Conservation (phyloP, 1,140 invertebrate genomes). For the Euglossa dilemma region DNA sequence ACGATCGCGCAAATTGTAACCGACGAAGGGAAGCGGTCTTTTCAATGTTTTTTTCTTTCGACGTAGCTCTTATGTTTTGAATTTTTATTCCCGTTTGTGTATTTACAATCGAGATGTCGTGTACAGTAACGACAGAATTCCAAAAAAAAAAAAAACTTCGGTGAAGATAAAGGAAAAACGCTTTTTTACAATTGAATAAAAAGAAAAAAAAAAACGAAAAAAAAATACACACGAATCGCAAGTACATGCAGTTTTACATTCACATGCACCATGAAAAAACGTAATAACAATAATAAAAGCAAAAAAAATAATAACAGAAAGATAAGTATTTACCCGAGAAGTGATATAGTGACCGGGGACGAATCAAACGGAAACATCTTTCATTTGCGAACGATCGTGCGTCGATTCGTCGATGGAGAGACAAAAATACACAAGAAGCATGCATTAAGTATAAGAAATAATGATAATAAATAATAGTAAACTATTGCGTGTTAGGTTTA, state of each 20-base stretch:
- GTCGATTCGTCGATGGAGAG: constrained; percentile 55
- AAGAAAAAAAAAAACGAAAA: neutral
- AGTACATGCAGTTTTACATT: constrained; percentile 22
- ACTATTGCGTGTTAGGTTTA: constrained; percentile 75
- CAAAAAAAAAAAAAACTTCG: neutral
- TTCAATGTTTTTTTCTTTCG: constrained; percentile 5
- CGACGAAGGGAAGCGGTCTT: neutral
- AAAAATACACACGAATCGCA: neutral
- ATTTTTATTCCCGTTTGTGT: constrained; percentile 6
- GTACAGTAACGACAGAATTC: constrained; percentile 1
- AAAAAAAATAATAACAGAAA: no score
- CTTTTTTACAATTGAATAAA: constrained; percentile 31
- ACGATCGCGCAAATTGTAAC: constrained; percentile 10
- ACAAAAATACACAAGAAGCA: constrained; percentile 59
- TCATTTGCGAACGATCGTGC: constrained; percentile 38
- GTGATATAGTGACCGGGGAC: neutral
- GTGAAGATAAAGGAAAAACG: neutral
- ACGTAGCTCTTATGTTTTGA: constrained; percentile 6
- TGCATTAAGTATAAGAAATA: constrained; percentile 72
- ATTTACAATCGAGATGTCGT: neutral
- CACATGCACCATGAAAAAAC: neutral
- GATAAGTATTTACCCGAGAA: neutral
- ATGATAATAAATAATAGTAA: constrained; percentile 75
- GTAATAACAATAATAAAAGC: no score
- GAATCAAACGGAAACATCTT: neutral